Conservation (phyloP, 2,888 invertebrate genomes). For the Drosophila stalkeri region DNA sequence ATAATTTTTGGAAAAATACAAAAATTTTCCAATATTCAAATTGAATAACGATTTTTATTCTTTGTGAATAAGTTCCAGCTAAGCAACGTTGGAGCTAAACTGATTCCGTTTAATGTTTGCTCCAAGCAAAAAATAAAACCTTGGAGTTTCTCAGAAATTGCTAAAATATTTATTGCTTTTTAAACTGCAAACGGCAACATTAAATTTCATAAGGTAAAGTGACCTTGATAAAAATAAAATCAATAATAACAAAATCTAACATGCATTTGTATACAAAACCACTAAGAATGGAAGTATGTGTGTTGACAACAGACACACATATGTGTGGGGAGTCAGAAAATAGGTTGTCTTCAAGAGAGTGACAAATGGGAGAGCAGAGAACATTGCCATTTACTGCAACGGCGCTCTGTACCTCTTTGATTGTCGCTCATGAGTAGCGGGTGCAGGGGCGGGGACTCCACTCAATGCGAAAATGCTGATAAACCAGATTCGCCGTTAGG, state of each 20-base stretch:
- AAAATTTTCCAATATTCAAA: background rate
- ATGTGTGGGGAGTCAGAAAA: slow-evolving; percentile 8
- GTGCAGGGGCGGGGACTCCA: background rate
- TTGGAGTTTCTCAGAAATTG: background rate
- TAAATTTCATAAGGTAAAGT: background rate
- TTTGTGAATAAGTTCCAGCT: background rate
- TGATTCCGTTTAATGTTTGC: background rate
- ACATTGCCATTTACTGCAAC: slow-evolving; percentile 24
- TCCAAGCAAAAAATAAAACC: background rate
- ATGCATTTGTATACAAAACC: background rate
- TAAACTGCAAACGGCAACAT: background rate
- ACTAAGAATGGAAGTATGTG: background rate
- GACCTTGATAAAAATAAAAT: slow-evolving; percentile 25
- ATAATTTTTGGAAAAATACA: background rate
- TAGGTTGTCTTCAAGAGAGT: background rate
- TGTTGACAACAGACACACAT: background rate
- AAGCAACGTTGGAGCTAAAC: background rate
- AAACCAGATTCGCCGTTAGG: slow-evolving; percentile 34
- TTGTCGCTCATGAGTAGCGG: slow-evolving; percentile 1
- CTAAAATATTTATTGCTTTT: background rate
- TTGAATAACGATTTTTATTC: background rate
- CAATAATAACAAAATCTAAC: slow-evolving; percentile 14
- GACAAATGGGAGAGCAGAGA: background rate
- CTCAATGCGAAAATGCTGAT: slow-evolving; percentile 27
- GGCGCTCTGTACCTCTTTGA: background rate